Evolutionary conservation across 2,113 vertebrate genomes (phyloP).

Genomic region (Cottus gobio): DNA sequence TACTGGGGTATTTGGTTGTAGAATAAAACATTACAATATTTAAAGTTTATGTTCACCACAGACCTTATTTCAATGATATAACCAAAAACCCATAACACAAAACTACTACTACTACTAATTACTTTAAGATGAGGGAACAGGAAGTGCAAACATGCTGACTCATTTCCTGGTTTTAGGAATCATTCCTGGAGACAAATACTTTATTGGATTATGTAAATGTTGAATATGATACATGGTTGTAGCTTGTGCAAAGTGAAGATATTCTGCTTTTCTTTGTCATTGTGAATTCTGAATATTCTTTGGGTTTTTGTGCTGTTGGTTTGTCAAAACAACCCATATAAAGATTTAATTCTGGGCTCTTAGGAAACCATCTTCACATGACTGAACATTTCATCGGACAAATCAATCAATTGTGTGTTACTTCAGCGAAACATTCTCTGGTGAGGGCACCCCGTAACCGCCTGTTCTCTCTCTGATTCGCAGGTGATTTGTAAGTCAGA

Average conservation of each 20-base stretch:
- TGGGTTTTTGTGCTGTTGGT: not conserved
- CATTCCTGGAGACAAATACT: too few relatives aligned
- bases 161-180: too few relatives aligned
- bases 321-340: not conserved
- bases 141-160: too few relatives aligned
- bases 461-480: conserved; percentile 25
- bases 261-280: not conserved
- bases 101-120: too few relatives aligned
- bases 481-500: conserved; percentile 98
- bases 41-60: too few relatives aligned
- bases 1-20: too few relatives aligned
- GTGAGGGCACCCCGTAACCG: not conserved
- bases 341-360: not conserved
- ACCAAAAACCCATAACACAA: not conserved
- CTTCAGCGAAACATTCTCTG: not conserved
- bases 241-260: not conserved
- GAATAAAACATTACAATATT: too few relatives aligned
- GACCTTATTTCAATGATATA: too few relatives aligned
- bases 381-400: not conserved
- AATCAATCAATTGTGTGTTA: not conserved
- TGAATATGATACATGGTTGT: not conserved
- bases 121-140: too few relatives aligned
- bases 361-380: not conserved
- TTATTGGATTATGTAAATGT: not conserved
- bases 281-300: not conserved